Evolutionary conservation across 2,797 vertebrate genomes (phyloP).

Genomic region (Sarcoramphus papa): DNA sequence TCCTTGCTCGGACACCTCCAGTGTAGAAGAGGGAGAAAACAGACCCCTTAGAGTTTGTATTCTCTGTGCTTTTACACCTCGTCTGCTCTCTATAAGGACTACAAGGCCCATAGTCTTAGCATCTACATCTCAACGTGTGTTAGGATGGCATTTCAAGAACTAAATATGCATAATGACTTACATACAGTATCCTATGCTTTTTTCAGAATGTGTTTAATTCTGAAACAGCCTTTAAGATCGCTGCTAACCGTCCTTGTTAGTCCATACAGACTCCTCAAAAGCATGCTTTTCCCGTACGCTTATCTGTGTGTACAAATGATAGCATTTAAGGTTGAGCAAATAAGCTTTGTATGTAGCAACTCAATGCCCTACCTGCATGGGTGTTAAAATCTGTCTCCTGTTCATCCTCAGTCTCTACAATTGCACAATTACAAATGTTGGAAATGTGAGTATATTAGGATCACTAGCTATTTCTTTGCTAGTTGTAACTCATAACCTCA

Average conservation of each 20-base stretch:
- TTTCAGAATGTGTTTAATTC: neutral
- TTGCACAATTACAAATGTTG: neutral
- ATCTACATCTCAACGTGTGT: neutral
- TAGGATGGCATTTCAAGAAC: neutral
- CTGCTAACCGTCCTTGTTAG: neutral
- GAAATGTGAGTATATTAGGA: neutral
- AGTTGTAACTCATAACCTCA: neutral
- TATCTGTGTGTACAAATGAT: neutral
- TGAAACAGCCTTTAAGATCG: neutral
- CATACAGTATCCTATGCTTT: neutral
- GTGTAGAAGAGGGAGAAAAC: neutral
- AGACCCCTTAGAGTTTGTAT: neutral
- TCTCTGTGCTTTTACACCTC: neutral
- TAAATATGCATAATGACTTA: neutral
- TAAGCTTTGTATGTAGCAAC: neutral
- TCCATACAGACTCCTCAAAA: neutral
- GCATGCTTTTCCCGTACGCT: rapidly evolving
- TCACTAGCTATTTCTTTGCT: neutral
- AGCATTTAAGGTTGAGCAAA: neutral
- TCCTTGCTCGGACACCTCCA: neutral
- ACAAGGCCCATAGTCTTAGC: neutral
- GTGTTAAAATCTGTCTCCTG: neutral
- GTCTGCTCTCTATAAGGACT: neutral
- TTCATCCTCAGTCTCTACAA: neutral
- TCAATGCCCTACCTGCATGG: neutral